A percentile compares a stretch with the other conserved stretches of the same genome.
Conservation (phyloP, 2,113 vertebrate genomes). For the Silurus meridionalis region DNA sequence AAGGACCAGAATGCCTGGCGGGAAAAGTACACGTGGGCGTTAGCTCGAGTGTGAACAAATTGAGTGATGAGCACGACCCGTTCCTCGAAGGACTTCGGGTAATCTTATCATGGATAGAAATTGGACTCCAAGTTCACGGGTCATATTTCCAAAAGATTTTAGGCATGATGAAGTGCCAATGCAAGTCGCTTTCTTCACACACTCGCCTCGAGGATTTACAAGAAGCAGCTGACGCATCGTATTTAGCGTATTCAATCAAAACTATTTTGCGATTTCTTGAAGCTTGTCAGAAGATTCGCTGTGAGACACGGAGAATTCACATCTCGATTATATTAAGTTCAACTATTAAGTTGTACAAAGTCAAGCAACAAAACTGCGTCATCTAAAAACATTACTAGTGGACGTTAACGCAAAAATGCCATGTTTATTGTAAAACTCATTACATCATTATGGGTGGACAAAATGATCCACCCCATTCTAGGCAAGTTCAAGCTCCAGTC, state of each 20-base stretch:
- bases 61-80: neutral
- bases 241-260: neutral
- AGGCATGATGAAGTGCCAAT: neutral
- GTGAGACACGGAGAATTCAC: neutral
- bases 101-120: neutral
- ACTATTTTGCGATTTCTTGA: neutral
- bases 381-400: neutral
- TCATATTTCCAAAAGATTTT: neutral
- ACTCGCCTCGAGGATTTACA: neutral
- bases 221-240: neutral
- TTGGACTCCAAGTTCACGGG: neutral
- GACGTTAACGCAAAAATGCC: neutral
- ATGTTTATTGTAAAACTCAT: neutral
- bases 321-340: no score
- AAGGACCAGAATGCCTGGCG: slow-evolving; percentile 53
- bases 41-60: slow-evolving; percentile 48
- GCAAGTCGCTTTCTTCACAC: neutral
- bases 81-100: neutral
- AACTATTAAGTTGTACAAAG: neutral
- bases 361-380: no score
- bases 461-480: neutral
- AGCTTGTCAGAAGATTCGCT: neutral
- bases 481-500: neutral
- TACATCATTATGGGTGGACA: neutral
- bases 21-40: slow-evolving; percentile 52